Conservation (phyloP, 2,888 invertebrate genomes). For the Matsumyia berberina region DNA sequence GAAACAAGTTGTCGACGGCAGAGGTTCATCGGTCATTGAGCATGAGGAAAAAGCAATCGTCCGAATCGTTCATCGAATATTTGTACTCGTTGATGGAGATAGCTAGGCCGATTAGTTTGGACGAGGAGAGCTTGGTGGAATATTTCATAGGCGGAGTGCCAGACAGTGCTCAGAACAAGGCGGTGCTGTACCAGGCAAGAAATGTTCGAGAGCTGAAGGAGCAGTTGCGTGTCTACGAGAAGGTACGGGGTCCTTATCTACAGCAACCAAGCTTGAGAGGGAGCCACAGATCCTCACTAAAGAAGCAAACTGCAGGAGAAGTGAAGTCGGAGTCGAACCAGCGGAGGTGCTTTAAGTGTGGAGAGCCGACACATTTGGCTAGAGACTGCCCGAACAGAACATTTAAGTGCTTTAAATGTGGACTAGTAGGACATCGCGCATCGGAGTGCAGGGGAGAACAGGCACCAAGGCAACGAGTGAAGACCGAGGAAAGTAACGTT, state of each 20-base stretch:
- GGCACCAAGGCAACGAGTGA: slow-evolving; percentile 47
- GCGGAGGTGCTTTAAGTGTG: slow-evolving; percentile 6
- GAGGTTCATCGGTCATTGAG: no score
- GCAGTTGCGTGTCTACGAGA: background rate
- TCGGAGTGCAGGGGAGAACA: slow-evolving; percentile 25
- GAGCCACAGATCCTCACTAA: background rate
- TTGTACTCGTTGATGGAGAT: no score
- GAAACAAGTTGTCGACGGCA: no score
- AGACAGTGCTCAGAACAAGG: no score
- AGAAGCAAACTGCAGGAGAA: background rate
- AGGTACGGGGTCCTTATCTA: background rate
- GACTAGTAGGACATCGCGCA: slow-evolving; percentile 6
- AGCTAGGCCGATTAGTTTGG: no score
- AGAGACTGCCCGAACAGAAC: slow-evolving; percentile 24
- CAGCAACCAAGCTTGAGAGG: background rate
- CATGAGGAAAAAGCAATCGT: no score
- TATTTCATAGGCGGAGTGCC: no score
- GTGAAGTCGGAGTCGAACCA: background rate
- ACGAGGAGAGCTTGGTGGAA: no score
- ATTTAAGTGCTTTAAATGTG: no score
- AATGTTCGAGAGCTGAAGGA: no score
- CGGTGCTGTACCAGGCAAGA: no score
- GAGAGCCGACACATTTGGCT: background rate
- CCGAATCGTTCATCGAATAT: no score
- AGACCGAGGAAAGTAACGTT: slow-evolving; percentile 39